Base-by-base conservation (phyloP, 2,888 invertebrate species). In the Ephialtes manifestator region DNA sequence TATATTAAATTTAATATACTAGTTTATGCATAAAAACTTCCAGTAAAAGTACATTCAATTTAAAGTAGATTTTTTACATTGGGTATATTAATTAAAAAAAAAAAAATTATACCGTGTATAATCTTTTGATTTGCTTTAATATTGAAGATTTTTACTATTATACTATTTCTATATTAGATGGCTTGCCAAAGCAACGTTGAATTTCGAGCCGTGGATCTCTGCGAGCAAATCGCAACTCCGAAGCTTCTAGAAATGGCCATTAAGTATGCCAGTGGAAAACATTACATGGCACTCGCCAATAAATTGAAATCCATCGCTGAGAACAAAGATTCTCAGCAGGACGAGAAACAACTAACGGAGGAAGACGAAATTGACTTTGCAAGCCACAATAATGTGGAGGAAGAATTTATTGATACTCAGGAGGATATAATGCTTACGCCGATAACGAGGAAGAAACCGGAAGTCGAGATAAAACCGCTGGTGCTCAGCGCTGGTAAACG, bases 181-280 rank as follows among this genome's bases (percentile, higher is more conserved):
- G 97, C 98, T 0, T 98, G 98, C 91, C 96, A 97, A 88, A 96
- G 96, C 88, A 97, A 97, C 93, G 95, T 97, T 87, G 98, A 99
- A 92, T 97, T 96, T 90, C 95, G 99, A 55, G 99, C 98, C 0
- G 94, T 98, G 68, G 99, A 99, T 94, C 95, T 99, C 20, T 97
- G 98, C 93, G 97, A 97, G 91, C 95, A 98, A 89, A 95, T 99
- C 90, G 96, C 96, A 28, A 97, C 97, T 90, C 96, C 96, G 1
- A 96, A 97, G 63, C 95, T 98, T 0, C 94, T 98, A 51, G 97
- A 97, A 86, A 94, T 98, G 51, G 98, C 98, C 0, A 96, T 97
- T n/a, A 98, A 97, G 92, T 99, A 98, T 94, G 98, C 98, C 0
- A 96, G 96, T 0, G 96, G 97, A 87, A 95, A 97, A 13, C 97